These are phyloP conservation scores for Agrilus cyanescens DNA, from an alignment of 2,888 invertebrate genomes.

Conservation along the genomic window DNA sequence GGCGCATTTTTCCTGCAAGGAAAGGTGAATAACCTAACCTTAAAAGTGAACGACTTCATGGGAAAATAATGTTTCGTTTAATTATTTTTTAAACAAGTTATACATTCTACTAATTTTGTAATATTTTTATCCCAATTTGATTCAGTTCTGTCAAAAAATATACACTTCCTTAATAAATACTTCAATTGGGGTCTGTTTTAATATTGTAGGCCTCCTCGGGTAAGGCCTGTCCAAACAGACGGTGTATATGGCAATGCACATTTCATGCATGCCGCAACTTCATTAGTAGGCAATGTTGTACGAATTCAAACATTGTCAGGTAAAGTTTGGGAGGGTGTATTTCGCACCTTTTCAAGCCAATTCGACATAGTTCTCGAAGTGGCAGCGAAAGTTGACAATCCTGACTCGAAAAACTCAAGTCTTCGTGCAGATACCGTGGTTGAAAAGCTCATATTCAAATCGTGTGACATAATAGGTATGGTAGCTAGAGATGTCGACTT, in stretches of 20 bases:
- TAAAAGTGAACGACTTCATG: no score
- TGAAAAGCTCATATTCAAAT: conserved; percentile 73
- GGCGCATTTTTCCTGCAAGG: no score
- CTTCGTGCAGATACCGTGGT: conserved; percentile 58
- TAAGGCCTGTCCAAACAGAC: conserved; percentile 59
- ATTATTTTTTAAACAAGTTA: no score
- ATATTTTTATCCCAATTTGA: no score
- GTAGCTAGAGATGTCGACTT: conserved; percentile 75
- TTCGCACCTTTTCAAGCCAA: conserved; percentile 77
- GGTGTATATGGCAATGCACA: conserved; percentile 83
- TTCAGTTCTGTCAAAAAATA: not conserved
- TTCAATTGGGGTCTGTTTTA: no score
- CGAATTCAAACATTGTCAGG: conserved; percentile 76
- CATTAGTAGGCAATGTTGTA: conserved; percentile 73
- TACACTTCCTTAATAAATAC: not conserved
- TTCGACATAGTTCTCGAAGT: conserved; percentile 81
- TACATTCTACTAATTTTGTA: no score
- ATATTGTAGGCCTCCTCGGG: conserved; percentile 50
- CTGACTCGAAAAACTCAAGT: conserved; percentile 37
- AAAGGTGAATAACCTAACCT: no score
- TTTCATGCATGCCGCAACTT: conserved; percentile 81
- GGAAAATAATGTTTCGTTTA: no score
- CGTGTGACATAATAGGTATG: conserved; percentile 73
- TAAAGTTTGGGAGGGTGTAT: conserved; percentile 73
- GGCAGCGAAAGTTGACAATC: conserved; percentile 68